phyloP scores from a whole-genome alignment of 2,888 invertebrate genomes.

The Acanthosoma haemorrhoidale region DNA sequence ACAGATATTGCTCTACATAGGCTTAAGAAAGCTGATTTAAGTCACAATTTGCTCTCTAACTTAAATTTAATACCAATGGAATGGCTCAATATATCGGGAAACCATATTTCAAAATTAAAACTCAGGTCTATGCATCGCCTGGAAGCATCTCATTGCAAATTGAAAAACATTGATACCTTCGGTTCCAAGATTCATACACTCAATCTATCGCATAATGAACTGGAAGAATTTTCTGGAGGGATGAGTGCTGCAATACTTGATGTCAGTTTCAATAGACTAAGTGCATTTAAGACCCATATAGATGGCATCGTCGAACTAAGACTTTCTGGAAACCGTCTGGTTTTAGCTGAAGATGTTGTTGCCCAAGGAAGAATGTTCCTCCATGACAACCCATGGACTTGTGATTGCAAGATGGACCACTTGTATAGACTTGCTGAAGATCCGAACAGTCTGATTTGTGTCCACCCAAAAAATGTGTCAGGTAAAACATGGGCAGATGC shows the following conservation, averaged over 20 bases:
- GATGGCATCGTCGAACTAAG: not conserved
- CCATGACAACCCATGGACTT: constrained; percentile 26
- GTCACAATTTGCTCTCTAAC: not conserved
- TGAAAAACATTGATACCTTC: not conserved
- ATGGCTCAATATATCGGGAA: constrained; percentile 21
- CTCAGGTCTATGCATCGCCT: constrained; percentile 5
- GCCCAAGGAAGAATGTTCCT: constrained; percentile 17
- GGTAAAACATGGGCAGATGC: constrained; percentile 19
- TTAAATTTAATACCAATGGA: constrained; percentile 16
- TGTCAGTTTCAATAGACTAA: constrained; percentile 18
- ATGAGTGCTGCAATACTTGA: not conserved
- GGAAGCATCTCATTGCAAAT: constrained; percentile 15
- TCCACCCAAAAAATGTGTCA: constrained; percentile 16
- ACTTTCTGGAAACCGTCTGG: constrained; percentile 1
- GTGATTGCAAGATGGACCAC: constrained; percentile 23
- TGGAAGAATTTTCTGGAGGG: constrained; percentile 15
- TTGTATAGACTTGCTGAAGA: not conserved
- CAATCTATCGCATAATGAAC: constrained; percentile 17
- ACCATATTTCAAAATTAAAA: not conserved
- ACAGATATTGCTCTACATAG: not conserved
- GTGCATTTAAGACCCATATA: not conserved
- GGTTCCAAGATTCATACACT: not conserved
- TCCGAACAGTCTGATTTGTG: not conserved
- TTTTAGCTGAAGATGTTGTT: constrained; percentile 24
- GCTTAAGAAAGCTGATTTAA: constrained; percentile 7